Percentiles rank a stretch among this genome's conserved stretches.
Conservation (phyloP, 2,888 invertebrate genomes). For the Acanthoscelides obtectus region DNA sequence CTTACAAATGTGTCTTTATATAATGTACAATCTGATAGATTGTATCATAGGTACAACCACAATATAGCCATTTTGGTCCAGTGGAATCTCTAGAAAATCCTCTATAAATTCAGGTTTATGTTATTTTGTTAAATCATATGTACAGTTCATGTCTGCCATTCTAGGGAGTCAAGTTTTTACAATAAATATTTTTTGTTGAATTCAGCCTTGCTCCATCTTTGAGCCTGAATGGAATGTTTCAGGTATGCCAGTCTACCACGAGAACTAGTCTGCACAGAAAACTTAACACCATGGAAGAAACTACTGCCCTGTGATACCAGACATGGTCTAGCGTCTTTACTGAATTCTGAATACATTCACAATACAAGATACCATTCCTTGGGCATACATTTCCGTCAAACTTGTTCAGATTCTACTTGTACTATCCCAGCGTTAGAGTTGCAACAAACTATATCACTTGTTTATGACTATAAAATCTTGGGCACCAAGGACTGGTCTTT, state of each 20-base stretch:
- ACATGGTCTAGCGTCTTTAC: slow-evolving; percentile 78
- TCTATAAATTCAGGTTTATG: no score
- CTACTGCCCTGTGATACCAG: slow-evolving; percentile 91
- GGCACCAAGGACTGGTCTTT: slow-evolving; percentile 77
- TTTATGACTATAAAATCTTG: slow-evolving; percentile 74
- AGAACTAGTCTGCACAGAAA: slow-evolving; percentile 98
- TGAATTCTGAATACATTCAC: slow-evolving; percentile 88
- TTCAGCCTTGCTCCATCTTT: background rate
- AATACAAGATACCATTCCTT: slow-evolving; percentile 92
- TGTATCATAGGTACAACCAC: no score
- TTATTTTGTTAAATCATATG: no score
- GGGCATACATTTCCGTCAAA: slow-evolving; percentile 76
- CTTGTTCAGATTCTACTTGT: slow-evolving; percentile 58
- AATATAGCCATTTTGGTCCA: no score
- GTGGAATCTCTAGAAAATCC: no score
- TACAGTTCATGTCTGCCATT: background rate
- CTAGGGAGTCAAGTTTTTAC: background rate
- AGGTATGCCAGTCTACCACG: slow-evolving; percentile 88
- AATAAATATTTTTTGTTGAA: background rate
- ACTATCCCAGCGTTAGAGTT: slow-evolving; percentile 67
- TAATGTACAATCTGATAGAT: no score
- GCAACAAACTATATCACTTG: slow-evolving; percentile 79
- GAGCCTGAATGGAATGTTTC: background rate
- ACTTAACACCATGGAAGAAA: slow-evolving; percentile 97
- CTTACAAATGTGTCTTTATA: no score